Evolutionary conservation across 2,797 vertebrate species (phyloP), one percentile per base, ranked within the genome.

Genomic region (Alosa sapidissima): DNA sequence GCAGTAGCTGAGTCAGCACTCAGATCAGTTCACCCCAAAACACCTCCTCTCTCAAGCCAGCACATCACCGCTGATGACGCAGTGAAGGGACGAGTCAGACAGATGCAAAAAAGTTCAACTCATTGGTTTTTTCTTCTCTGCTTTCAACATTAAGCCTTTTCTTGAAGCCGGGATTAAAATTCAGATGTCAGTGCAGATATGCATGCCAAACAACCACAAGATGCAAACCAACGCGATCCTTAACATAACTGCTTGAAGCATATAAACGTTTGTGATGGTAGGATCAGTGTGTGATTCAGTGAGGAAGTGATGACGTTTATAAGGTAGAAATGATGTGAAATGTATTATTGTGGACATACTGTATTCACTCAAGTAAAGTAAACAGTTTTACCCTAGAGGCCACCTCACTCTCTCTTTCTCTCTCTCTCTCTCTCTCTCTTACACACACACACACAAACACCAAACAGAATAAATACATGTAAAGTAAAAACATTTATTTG

Each of bases 21-120:
- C 36, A 45, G 68, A 75, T 75, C 68, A 75, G 68, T 75, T 41
- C 68, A 45, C 33, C 68, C 68, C 68, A 75, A 75, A 75, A 75
- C 68, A 41, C 68, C 68, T 45, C 68, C 68, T 75, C 62, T 21
- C 24, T 36, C 28, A 68, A 68, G 24, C 10, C 24, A 33, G 13
- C 1, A 36, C n/a, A 1, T 36, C 62, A 68, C 28, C 24, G 28
- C 62, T 68, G 62, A 68, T 28, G 62, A 68, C 10, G 58, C 21
- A 62, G 58, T n/a, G 5, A 11, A 68, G 62, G 28, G 24, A 11
- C n/a, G 21, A 28, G 60, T 28, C 3, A 72, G 65, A 14, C 10
- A 3, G 33, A 62, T 21, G 21, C 58, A n/a, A 21, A 21, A 62
- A 41, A 72, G 28, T 65, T 62, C n/a, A n/a, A n/a, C 60, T 4